phyloP scores from a whole-genome alignment of 1,140 invertebrate genomes.

The Bicyclus anynana region DNA sequence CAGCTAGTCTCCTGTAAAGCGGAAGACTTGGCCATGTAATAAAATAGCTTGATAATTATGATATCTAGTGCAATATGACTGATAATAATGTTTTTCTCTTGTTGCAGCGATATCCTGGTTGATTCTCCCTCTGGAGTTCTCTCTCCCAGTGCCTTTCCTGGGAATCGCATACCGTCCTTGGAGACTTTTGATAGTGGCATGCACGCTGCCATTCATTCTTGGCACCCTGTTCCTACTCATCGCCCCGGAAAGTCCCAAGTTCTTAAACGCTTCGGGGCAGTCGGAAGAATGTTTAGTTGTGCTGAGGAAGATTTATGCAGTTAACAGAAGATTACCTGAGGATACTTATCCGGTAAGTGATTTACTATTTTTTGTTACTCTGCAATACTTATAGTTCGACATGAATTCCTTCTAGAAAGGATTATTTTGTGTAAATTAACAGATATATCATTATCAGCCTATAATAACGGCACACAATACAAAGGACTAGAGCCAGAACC shows the following conservation, averaged over 20 bases:
- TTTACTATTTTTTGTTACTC: not conserved
- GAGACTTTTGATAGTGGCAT: constrained; percentile 82
- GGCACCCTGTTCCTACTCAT: constrained; percentile 78
- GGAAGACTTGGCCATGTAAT: no score
- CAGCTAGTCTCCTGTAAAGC: no score
- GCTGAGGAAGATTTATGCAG: constrained; percentile 75
- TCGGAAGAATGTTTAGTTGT: constrained; percentile 77
- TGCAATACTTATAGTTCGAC: not conserved
- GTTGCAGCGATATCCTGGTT: constrained; percentile 82
- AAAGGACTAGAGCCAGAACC: no score
- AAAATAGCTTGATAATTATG: no score
- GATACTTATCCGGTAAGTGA: constrained; percentile 53
- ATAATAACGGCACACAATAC: no score
- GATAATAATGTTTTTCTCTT: not conserved
- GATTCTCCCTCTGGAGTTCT: constrained; percentile 79
- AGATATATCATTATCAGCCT: no score
- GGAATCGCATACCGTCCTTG: constrained; percentile 79
- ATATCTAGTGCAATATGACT: not conserved
- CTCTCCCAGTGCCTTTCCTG: constrained; percentile 50
- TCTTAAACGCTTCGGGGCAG: constrained; percentile 77
- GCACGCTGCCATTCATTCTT: constrained; percentile 80
- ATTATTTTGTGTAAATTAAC: no score
- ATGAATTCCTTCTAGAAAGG: no score
- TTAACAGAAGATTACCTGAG: constrained; percentile 72
- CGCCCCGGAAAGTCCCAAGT: constrained; percentile 86